Base-by-base conservation (phyloP, 1,140 invertebrate species). In the Diorhabda carinulata region DNA sequence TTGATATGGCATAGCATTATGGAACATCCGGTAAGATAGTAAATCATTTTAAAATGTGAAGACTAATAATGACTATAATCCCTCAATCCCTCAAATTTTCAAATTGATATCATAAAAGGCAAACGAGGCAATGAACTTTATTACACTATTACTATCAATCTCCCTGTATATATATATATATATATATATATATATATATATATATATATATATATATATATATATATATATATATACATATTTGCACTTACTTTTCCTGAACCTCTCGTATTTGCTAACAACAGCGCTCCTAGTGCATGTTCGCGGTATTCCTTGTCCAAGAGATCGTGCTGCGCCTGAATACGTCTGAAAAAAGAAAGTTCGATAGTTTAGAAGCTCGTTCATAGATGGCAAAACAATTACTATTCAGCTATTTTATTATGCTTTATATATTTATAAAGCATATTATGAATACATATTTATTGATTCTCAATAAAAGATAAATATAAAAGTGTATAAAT, bases 251-350 rank as follows among this genome's bases (percentile, higher is more conserved):
- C 89, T 84, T 90, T 90, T 72, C 88, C 88, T 59, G 85, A 88
- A 56, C 86, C 87, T 64, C 88, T 82, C 4, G 86, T 86, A 77
- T 89, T 89, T 70, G 85, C 87, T 60, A 81, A 83, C 43, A 88
- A 81, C 9, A 91, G 82, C 66, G 87, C 87, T 64, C 89, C 89
- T 60, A 90, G 84, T 61, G 89, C 89, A 73, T 89, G 87, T 72
- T 87, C 85, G 65, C 86, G 83, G 75, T 91, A 91, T 75, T 91
- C 89, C 72, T 89, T 86, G 76, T 91, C 88, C 76, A 91, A 82
- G 70, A 90, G 89, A 71, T 90, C 86, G 77, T 90, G 88, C 76
- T 91, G 89, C 41, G 86, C 85, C 80, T 91, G 89, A 74, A 91
- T 90, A 78, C 89, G 87, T 68, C 90, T 91, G 81, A 8, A 84